phyloP scores from a whole-genome alignment of 2,797 vertebrate genomes.

The Halcyon badia region DNA sequence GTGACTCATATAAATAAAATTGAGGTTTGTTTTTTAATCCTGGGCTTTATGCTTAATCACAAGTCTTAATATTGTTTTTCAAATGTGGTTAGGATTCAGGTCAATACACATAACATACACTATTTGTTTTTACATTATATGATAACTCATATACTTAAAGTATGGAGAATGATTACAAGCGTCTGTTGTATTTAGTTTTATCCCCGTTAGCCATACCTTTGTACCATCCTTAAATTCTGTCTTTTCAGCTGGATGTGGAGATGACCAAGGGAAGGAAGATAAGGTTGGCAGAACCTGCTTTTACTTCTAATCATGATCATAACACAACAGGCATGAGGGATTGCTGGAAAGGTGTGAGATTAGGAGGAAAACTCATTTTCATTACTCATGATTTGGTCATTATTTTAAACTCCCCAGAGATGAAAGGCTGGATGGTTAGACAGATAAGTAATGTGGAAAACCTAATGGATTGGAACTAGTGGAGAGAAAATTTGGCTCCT shows the following conservation, averaged over 20 bases:
- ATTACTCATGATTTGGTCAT: background rate
- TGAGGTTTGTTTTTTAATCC: background rate
- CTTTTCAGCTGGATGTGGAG: background rate
- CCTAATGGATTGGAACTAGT: background rate
- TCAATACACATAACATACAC: background rate
- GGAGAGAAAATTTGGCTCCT: background rate
- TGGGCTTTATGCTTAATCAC: background rate
- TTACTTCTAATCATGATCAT: constrained; percentile 1
- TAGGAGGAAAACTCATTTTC: constrained; percentile 17
- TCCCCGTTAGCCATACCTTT: background rate
- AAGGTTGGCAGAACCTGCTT: background rate
- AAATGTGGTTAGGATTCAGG: background rate
- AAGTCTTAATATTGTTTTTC: background rate
- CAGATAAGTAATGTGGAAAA: constrained; percentile 11
- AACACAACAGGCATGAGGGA: background rate
- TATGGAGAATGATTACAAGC: background rate
- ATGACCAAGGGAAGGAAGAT: background rate
- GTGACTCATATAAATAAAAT: background rate
- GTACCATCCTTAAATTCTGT: background rate
- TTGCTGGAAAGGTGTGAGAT: background rate
- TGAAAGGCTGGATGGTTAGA: background rate
- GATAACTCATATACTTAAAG: background rate
- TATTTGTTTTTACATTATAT: background rate
- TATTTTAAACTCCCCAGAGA: constrained; percentile 27
- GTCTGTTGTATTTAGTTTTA: background rate